Evolutionary conservation across 2,113 vertebrate genomes (phyloP).

Genomic region (Tauraco erythrolophus): DNA sequence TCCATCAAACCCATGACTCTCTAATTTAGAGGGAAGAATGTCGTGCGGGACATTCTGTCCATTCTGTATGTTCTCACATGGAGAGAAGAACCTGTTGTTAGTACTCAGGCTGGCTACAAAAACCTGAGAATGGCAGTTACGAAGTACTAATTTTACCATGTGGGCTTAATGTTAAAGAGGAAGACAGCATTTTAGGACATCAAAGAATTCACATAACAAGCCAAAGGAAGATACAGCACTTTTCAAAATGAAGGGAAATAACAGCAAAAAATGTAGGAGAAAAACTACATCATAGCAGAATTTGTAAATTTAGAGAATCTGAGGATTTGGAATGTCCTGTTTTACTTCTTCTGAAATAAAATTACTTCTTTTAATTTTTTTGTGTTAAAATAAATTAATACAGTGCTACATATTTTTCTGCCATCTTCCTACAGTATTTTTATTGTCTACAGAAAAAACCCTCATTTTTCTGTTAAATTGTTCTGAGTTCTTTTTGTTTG

Average conservation of each 20-base stretch:
- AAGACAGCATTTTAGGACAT: neutral
- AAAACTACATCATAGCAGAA: neutral
- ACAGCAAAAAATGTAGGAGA: neutral
- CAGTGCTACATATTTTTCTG: neutral
- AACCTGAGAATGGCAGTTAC: neutral
- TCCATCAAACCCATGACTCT: no score
- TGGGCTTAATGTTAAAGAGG: neutral
- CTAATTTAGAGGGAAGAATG: no score
- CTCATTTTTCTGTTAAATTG: neutral
- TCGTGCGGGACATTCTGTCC: no score
- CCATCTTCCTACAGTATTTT: neutral
- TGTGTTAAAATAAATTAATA: neutral
- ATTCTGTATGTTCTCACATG: neutral
- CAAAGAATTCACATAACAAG: neutral
- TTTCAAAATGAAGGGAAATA: neutral
- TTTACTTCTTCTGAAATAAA: neutral
- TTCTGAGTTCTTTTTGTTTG: neutral
- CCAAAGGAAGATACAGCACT: neutral
- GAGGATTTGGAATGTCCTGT: neutral
- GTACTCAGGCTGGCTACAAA: neutral
- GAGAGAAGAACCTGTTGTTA: neutral
- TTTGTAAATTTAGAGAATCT: neutral
- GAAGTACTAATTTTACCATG: neutral
- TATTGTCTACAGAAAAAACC: neutral
- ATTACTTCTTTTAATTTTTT: neutral